A percentile compares a stretch with the other conserved stretches of the same genome.
Evolutionary conservation across 2,113 vertebrate species (phyloP).

Genomic region (Agelaius phoeniceus): DNA sequence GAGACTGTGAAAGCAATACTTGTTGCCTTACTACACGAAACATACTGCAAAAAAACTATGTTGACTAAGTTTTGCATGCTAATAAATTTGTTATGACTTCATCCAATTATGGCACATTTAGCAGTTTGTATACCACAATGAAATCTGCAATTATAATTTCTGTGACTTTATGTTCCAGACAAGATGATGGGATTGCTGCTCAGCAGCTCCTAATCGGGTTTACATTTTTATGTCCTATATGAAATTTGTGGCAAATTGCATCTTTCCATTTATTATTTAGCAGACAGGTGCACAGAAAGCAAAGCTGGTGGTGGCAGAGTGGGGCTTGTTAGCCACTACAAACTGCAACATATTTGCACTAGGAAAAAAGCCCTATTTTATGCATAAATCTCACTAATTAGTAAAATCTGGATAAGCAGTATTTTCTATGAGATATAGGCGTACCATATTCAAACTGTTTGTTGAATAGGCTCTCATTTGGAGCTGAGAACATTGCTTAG

Average conservation of each 20-base stretch:
- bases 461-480: not conserved
- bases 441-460: not conserved
- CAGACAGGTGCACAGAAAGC: constrained; percentile 37
- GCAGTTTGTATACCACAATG: constrained; percentile 26
- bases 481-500: not conserved
- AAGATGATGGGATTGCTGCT: constrained; percentile 50
- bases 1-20: not conserved
- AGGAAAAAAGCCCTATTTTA: not conserved
- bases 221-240: constrained; percentile 22
- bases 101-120: constrained; percentile 52
- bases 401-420: not conserved
- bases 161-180: constrained; percentile 45
- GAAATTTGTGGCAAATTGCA: constrained; percentile 39
- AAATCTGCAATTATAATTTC: constrained; percentile 53
- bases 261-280: constrained; percentile 54
- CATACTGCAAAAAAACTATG: not conserved
- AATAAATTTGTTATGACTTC: constrained; percentile 58
- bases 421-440: not conserved
- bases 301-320: not conserved
- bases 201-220: constrained; percentile 32
- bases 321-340: constrained; percentile 4
- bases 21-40: not conserved
- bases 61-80: constrained; percentile 28
- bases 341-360: not conserved
- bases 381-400: not conserved